These are phyloP conservation scores for Phoxinus dragarum DNA, from an alignment of 2,797 vertebrate species.

Conservation along the genomic window DNA sequence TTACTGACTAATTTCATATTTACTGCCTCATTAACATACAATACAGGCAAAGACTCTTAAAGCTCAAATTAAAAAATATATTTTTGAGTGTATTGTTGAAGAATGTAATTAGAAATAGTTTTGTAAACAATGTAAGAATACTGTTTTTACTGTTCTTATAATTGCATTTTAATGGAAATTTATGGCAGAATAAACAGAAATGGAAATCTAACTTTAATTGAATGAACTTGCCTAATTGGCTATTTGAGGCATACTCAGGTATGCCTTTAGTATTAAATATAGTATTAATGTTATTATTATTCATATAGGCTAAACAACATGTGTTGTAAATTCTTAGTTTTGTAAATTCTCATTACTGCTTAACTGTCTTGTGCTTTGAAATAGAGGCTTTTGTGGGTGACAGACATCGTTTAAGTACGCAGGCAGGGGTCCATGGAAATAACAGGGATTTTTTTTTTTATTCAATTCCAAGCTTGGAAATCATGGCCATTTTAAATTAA, in stretches of 20 bases:
- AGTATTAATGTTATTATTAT: conserved; percentile 1
- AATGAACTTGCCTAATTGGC: not conserved
- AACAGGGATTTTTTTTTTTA: not conserved
- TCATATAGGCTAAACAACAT: not conserved
- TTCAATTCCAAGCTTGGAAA: not conserved
- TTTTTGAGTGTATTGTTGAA: conserved; percentile 1
- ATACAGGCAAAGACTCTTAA: not conserved
- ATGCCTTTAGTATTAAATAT: not conserved
- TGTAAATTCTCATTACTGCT: not conserved
- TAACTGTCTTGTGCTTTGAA: not conserved
- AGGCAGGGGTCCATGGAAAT: not conserved
- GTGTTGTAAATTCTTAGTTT: not conserved
- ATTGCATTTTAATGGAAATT: not conserved
- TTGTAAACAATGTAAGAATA: conserved; percentile 19
- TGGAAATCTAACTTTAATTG: not conserved
- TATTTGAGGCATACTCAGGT: not conserved
- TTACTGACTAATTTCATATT: not conserved
- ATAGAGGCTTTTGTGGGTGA: not conserved
- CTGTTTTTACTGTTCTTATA: not conserved
- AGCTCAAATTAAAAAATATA: not conserved
- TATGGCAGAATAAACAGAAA: not conserved
- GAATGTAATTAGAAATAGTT: conserved; percentile 2
- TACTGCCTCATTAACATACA: not conserved
- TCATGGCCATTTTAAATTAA: not conserved
- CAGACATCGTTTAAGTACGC: not conserved